Conservation (phyloP, 2,888 invertebrate species). For the Punctoribates punctum region DNA sequence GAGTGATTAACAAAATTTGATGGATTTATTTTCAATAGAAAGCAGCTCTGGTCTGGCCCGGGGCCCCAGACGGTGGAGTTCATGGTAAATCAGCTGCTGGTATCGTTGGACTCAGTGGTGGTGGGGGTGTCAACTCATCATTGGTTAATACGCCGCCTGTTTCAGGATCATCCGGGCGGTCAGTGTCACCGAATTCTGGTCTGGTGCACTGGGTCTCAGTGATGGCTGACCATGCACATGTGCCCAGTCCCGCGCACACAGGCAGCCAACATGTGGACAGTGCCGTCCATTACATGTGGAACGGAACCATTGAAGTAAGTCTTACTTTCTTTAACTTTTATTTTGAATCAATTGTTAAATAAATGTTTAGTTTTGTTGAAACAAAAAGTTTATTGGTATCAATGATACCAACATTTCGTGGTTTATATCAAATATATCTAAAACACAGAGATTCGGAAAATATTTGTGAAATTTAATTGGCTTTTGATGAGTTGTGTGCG, state of each 20-base stretch:
- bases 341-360: neutral
- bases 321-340: neutral
- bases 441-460: neutral
- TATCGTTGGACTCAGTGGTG: slow-evolving; percentile 48
- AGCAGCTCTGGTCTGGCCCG: slow-evolving; percentile 63
- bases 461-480: neutral
- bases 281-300: slow-evolving; percentile 64
- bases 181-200: slow-evolving; percentile 48
- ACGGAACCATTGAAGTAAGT: slow-evolving; percentile 49
- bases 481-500: neutral
- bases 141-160: slow-evolving; percentile 41
- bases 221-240: slow-evolving; percentile 90
- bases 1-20: neutral
- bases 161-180: slow-evolving; percentile 43
- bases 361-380: neutral
- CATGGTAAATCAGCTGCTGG: slow-evolving; percentile 46
- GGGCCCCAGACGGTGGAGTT: slow-evolving; percentile 56
- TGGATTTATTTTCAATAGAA: slow-evolving; percentile 52
- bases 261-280: slow-evolving; percentile 55
- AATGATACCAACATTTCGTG: no score
- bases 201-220: slow-evolving; percentile 95
- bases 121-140: slow-evolving; percentile 52
- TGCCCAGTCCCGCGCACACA: slow-evolving; percentile 48
- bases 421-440: neutral
- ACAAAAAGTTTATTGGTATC: no score